phyloP scores from a whole-genome alignment of 2,797 vertebrate genomes.

The Lycodopsis pacificus region DNA sequence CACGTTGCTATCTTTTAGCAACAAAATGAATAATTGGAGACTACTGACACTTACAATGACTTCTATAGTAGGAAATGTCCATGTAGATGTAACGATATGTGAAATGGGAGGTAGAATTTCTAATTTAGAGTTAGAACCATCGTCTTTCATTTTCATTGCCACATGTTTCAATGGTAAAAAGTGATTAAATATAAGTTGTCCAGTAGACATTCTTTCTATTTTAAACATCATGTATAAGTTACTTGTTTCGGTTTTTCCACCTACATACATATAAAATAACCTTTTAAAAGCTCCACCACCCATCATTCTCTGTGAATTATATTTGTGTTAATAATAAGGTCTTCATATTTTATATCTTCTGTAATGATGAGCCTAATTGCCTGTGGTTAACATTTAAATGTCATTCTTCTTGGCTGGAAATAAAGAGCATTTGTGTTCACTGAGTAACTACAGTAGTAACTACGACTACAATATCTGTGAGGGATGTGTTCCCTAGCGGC shows the following conservation, averaged over 20 bases:
- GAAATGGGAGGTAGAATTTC: background rate
- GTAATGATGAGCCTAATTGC: conserved; percentile 13
- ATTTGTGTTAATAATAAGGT: conserved; percentile 17
- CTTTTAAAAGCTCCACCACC: conserved; percentile 12
- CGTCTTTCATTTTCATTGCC: background rate
- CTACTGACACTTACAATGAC: background rate
- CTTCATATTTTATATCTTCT: conserved; percentile 4
- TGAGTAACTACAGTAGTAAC: conserved; percentile 19
- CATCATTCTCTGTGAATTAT: conserved; percentile 30
- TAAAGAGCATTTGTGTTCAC: background rate
- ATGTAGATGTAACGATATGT: background rate
- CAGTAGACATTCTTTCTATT: background rate
- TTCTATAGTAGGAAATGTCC: background rate
- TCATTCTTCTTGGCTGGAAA: background rate
- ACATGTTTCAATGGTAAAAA: background rate
- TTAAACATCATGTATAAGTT: conserved; percentile 11
- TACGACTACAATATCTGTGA: conserved; percentile 23
- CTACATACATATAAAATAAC: conserved; percentile 1
- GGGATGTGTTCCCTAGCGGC: conserved; percentile 28
- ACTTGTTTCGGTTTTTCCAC: conserved; percentile 16
- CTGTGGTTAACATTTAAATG: conserved; percentile 27
- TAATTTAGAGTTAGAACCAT: background rate
- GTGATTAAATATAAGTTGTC: background rate
- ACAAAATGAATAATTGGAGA: background rate
- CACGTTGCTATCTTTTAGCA: background rate